These are phyloP conservation scores for Coracopsis vasa DNA, from an alignment of 2,113 vertebrate genomes.

Conservation along the genomic window DNA sequence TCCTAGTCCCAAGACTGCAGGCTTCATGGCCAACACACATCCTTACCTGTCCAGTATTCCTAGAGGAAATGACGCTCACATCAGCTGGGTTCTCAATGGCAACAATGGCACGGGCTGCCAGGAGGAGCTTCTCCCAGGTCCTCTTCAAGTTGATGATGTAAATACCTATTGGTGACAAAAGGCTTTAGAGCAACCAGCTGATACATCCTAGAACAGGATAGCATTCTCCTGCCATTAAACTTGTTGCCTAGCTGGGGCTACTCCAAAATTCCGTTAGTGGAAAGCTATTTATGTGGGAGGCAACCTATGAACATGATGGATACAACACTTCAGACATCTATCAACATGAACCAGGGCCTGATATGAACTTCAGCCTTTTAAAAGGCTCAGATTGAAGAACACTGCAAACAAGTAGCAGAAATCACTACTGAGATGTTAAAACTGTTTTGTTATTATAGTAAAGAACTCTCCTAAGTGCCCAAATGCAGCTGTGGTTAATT, in stretches of 20 bases:
- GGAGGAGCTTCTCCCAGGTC: conserved; percentile 96
- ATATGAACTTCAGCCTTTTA: conserved; percentile 73
- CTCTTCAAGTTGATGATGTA: conserved; percentile 97
- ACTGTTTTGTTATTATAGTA: accelerated
- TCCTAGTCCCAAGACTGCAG: background rate
- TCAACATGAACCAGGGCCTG: background rate
- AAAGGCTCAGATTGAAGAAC: background rate
- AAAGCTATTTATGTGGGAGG: conserved; percentile 47
- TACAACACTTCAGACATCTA: accelerated
- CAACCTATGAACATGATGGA: background rate
- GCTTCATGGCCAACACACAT: background rate
- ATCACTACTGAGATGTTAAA: accelerated
- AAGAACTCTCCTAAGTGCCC: accelerated
- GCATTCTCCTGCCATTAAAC: background rate
- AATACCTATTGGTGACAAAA: conserved; percentile 78
- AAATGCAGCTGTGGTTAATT: background rate
- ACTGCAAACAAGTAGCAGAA: background rate
- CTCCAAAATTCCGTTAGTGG: conserved; percentile 77
- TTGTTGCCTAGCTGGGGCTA: conserved; percentile 69
- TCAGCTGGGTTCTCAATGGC: conserved; percentile 98
- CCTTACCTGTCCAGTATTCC: conserved; percentile 95
- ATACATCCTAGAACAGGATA: accelerated
- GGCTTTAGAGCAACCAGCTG: background rate
- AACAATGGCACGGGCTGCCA: conserved; percentile 96
- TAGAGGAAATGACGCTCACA: conserved; percentile 97